Evolutionary conservation across 2,888 invertebrate species (phyloP).

Genomic region (Peribatodes rhomboidaria): DNA sequence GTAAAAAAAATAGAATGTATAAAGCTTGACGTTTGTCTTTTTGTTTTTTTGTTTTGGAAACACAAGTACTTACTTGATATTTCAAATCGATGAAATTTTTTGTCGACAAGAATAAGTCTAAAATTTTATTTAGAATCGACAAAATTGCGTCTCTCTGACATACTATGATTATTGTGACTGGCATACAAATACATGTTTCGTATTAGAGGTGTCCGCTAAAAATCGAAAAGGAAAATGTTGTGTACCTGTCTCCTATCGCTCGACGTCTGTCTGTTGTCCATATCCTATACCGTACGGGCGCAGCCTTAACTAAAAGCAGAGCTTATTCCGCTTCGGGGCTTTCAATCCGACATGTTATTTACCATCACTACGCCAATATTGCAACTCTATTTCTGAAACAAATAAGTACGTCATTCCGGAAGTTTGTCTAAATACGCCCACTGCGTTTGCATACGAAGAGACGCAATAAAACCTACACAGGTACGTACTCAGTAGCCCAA

Average conservation of each 20-base stretch:
- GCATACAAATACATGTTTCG: too few relatives aligned
- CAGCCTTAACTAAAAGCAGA: conserved; percentile 34
- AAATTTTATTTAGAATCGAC: too few relatives aligned
- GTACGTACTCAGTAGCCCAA: not conserved
- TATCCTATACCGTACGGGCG: conserved; percentile 56
- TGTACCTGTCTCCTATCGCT: conserved; percentile 46
- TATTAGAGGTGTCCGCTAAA: too few relatives aligned
- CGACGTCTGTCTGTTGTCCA: conserved; percentile 56
- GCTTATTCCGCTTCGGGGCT: conserved; percentile 22
- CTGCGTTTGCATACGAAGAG: not conserved
- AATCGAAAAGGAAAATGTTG: too few relatives aligned
- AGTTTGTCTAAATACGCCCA: not conserved
- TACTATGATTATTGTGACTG: too few relatives aligned
- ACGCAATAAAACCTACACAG: not conserved
- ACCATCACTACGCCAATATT: conserved; percentile 13
- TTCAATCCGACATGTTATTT: conserved; percentile 29
- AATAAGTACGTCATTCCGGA: not conserved
- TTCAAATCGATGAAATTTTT: too few relatives aligned
- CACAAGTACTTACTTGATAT: too few relatives aligned
- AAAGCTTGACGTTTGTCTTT: too few relatives aligned
- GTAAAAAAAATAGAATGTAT: not conserved
- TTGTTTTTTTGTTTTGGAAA: too few relatives aligned
- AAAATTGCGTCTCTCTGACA: too few relatives aligned
- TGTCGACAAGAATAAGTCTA: too few relatives aligned
- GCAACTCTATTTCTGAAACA: not conserved